These are phyloP conservation scores for Ammospiza maritima DNA, from an alignment of 2,797 vertebrate species.

Conservation along the genomic window DNA sequence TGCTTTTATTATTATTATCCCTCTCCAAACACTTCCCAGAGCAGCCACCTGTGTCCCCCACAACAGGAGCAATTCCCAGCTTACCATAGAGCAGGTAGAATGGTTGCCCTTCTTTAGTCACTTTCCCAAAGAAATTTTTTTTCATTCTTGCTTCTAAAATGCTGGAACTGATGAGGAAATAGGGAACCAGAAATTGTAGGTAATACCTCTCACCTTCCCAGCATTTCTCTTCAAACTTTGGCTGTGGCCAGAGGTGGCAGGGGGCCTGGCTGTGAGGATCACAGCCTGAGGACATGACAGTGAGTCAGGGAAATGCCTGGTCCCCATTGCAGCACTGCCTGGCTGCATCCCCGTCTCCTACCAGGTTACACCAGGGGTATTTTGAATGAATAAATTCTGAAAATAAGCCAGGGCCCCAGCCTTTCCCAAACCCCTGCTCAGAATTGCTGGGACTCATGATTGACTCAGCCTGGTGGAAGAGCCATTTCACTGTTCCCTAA, in stretches of 20 bases:
- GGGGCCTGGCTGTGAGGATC: background rate
- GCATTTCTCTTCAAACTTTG: background rate
- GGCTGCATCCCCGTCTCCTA: background rate
- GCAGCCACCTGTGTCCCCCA: background rate
- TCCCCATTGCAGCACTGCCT: background rate
- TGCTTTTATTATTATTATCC: background rate
- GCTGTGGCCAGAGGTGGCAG: background rate
- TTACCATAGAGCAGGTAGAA: background rate
- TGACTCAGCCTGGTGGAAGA: conserved; percentile 72
- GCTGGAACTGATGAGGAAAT: background rate
- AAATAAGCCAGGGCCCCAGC: background rate
- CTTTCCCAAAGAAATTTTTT: background rate
- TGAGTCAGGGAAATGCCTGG: conserved; percentile 53
- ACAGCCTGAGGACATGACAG: background rate
- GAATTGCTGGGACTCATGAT: conserved; percentile 43
- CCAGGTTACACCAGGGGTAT: background rate
- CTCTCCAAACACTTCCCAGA: background rate
- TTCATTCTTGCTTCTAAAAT: background rate
- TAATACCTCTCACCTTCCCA: background rate
- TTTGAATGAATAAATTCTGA: conserved; percentile 41
- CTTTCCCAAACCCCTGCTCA: background rate
- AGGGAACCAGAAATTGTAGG: background rate
- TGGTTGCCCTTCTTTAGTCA: background rate
- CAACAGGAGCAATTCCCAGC: background rate
- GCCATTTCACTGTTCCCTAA: conserved; percentile 50